A percentile compares a stretch with the other conserved stretches of the same genome.
These are phyloP conservation scores for Drosophila chauvacae DNA, from an alignment of 1,140 invertebrate genomes.

Conservation along the genomic window DNA sequence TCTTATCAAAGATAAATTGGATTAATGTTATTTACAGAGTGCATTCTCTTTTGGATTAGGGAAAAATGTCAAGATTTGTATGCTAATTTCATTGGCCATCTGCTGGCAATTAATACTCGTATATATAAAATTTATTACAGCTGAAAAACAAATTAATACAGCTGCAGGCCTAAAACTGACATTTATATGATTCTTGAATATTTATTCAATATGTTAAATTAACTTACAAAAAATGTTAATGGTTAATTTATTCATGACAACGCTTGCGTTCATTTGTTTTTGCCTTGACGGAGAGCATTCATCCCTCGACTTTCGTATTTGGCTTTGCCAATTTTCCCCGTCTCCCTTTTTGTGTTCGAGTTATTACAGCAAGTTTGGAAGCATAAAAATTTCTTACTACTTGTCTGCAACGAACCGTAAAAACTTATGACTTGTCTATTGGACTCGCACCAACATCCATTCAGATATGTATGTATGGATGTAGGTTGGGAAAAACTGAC, in stretches of 20 bases:
- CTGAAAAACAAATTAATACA: neutral
- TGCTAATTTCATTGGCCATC: neutral
- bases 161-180: conserved; percentile 5
- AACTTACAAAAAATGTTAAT: conserved; percentile 3
- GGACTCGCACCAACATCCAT: conserved; percentile 43
- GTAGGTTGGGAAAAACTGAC: conserved; percentile 11
- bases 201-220: conserved; percentile 4
- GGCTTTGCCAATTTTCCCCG: conserved; percentile 18
- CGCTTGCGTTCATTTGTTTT: conserved; percentile 9
- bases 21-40: neutral
- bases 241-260: conserved; percentile 13
- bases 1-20: neutral
- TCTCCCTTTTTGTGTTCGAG: conserved; percentile 50
- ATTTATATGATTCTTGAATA: neutral
- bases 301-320: conserved; percentile 24
- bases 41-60: neutral
- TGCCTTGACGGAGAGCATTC: conserved; percentile 36
- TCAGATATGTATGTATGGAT: neutral
- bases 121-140: no score
- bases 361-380: conserved; percentile 77
- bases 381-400: conserved; percentile 80
- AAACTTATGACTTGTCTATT: conserved; percentile 82
- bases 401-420: conserved; percentile 76
- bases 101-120: neutral
- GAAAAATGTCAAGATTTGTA: neutral